phyloP scores from a whole-genome alignment of 2,797 vertebrate genomes.

The Rhynchotus rufescens region DNA sequence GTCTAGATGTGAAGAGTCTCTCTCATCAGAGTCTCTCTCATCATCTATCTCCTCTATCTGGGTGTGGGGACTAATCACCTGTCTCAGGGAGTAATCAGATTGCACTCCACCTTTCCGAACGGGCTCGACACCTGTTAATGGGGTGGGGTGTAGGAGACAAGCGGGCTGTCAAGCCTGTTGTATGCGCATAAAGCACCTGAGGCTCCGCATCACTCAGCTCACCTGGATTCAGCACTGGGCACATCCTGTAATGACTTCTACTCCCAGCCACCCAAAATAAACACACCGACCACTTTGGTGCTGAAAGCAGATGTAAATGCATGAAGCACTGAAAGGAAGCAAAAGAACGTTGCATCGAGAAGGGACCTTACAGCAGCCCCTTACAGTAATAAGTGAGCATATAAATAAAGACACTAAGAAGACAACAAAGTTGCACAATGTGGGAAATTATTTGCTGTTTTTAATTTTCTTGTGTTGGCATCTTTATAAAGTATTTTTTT shows the following conservation, averaged over 20 bases:
- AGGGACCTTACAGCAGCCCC: not conserved
- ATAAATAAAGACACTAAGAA: constrained; percentile 22
- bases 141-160: constrained; percentile 42
- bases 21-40: not conserved
- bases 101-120: not conserved
- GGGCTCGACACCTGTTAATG: constrained; percentile 50
- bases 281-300: not conserved
- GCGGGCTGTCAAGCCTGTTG: not conserved
- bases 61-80: constrained; percentile 31
- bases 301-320: not conserved
- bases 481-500: not conserved
- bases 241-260: not conserved
- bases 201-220: not conserved
- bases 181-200: not conserved
- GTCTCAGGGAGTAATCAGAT: constrained; percentile 39
- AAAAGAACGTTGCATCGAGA: not conserved
- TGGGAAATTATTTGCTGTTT: not conserved
- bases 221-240: not conserved
- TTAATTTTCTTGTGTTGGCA: not conserved
- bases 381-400: constrained; percentile 14
- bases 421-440: not conserved
- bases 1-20: constrained; percentile 32
- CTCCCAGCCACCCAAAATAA: constrained; percentile 8
- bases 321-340: constrained; percentile 36
- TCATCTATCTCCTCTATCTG: constrained; percentile 18